A percentile compares a stretch with the other conserved stretches of the same genome.
Evolutionary conservation across 2,888 invertebrate genomes (phyloP).

Genomic region (Nasonovia ribisnigri): DNA sequence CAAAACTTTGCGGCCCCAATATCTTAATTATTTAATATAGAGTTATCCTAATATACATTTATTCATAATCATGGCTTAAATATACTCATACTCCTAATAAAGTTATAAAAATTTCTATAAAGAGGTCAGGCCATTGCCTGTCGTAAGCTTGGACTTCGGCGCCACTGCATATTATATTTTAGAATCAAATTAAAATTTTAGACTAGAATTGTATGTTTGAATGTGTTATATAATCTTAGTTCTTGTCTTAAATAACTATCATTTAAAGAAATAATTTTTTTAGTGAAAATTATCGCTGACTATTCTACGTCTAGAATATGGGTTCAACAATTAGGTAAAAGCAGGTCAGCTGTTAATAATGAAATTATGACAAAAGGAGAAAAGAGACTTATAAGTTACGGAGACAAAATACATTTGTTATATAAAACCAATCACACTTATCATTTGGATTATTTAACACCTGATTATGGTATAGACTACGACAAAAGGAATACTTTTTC

Average conservation of each 20-base stretch:
- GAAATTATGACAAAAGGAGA: conserved; percentile 76
- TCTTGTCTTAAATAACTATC: not conserved
- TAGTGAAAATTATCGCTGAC: conserved; percentile 66
- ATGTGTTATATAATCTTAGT: not conserved
- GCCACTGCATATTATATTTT: too few relatives aligned
- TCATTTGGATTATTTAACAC: conserved; percentile 77
- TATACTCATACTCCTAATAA: too few relatives aligned
- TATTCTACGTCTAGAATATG: conserved; percentile 71
- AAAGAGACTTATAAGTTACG: conserved; percentile 77
- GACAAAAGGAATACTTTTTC: conserved; percentile 48
- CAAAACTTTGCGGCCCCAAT: too few relatives aligned
- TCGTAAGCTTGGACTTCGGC: too few relatives aligned
- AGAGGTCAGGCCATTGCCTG: too few relatives aligned
- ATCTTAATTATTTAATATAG: too few relatives aligned
- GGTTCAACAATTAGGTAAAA: conserved; percentile 78
- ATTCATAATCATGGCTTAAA: too few relatives aligned
- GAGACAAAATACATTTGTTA: conserved; percentile 72
- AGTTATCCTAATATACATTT: too few relatives aligned
- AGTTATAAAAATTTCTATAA: too few relatives aligned
- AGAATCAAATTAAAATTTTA: not conserved
- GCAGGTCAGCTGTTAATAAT: conserved; percentile 81
- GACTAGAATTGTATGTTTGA: not conserved
- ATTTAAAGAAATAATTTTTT: conserved; percentile 65
- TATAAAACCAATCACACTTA: conserved; percentile 73
- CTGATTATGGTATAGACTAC: conserved; percentile 70